Base-by-base conservation (phyloP, 2,113 vertebrate species). In the Thunnus thynnus region DNA sequence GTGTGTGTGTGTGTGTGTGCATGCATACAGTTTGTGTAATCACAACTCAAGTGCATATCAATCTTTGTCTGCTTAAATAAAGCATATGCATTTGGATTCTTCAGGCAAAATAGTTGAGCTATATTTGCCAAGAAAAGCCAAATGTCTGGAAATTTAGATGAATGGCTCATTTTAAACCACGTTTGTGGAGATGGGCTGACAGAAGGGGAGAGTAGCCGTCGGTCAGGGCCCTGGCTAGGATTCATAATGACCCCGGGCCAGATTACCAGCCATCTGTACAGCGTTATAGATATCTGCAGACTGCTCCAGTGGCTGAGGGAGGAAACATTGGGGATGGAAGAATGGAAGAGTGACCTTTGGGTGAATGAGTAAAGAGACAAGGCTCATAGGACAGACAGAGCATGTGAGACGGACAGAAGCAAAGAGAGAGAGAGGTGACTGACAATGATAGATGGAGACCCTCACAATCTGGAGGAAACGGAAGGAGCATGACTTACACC, bases 401-500 rank as follows among this genome's bases (percentile, higher is more conserved):
- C 46, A 36, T 44, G 51, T 77, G 80, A 86, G 90, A 87, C 64
- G 64, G 83, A 92, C 85, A 89, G 60, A 86, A 82, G 84, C 72
- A 86, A 74, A 75, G 58, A 88, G 88, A 84, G 74, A 84, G 74
- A 84, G 69, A 78, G 79, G 72, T 90, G 88, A 89, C 85, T 89
- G 93, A 93, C 83, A 89, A 83, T 93, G 92, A 93, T 90, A 63
- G 90, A 94, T 94, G 86, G 85, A 86, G 82, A 91, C 74, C 84
- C 91, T 91, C 83, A 81, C 90, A 92, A 92, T 93, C 90, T 90
- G 89, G 86, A 86, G 91, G 94, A 94, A 94, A 91, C 90, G 93
- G 89, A 92, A 91, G 89, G 92, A 89, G 84, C 91, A 90, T 93
- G 93, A 94, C 93, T 94, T 94, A 93, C 88, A 89, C 84, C 86